Evolutionary conservation across 2,888 invertebrate genomes (phyloP).

Genomic region (Papilio elwesi): DNA sequence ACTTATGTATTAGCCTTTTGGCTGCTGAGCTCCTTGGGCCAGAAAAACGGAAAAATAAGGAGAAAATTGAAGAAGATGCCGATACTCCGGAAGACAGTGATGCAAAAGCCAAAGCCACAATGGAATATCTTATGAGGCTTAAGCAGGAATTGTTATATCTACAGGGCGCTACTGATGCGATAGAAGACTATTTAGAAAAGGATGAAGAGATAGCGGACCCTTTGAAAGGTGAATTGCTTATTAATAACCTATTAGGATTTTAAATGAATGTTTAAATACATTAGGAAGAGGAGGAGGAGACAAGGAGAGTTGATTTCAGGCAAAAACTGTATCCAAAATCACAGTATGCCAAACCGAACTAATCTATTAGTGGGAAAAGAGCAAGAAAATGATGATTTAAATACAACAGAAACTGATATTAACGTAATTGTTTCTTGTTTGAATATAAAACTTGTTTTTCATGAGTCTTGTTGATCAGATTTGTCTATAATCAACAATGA

Average conservation of each 20-base stretch:
- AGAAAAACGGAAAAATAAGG: conserved; percentile 56
- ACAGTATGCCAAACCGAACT: too few species aligned
- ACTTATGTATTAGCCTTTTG: conserved; percentile 61
- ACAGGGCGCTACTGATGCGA: conserved; percentile 45
- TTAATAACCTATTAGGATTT: neutral
- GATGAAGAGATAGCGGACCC: conserved; percentile 38
- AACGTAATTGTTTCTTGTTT: too few species aligned
- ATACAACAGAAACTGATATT: too few species aligned
- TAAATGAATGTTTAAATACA: neutral
- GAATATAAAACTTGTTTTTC: too few species aligned
- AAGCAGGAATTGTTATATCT: conserved; percentile 59
- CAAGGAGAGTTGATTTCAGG: too few species aligned
- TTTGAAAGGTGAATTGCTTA: conserved; percentile 27
- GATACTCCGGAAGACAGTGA: conserved; percentile 50
- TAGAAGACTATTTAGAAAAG: conserved; percentile 46
- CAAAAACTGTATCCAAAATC: too few species aligned
- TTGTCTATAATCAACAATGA: too few species aligned
- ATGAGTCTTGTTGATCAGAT: too few species aligned
- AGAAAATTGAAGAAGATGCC: conserved; percentile 61
- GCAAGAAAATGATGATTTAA: too few species aligned
- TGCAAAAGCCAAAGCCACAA: conserved; percentile 49
- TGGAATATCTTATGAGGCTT: conserved; percentile 58
- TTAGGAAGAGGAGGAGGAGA: too few species aligned
- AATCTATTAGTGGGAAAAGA: too few species aligned
- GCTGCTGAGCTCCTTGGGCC: conserved; percentile 71